Percentiles rank a stretch among this genome's conserved stretches.
Evolutionary conservation across 2,113 vertebrate species (phyloP).

Genomic region (Axis porcinus): DNA sequence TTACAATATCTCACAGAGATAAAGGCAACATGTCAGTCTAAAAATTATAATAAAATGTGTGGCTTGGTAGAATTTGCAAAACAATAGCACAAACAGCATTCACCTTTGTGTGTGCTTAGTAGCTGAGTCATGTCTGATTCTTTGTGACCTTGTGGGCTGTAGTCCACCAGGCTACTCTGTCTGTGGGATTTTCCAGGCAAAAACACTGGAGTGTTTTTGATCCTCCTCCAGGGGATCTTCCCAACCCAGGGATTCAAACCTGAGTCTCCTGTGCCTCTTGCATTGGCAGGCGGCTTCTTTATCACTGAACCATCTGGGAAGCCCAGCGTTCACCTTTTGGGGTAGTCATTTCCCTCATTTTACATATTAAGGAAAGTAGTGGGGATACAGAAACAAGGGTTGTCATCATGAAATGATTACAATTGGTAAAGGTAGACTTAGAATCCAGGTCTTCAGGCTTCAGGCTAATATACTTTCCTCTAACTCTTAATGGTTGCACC

Average conservation of each 20-base stretch:
- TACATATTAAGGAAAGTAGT: background rate
- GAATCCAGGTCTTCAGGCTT: background rate
- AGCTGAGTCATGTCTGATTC: background rate
- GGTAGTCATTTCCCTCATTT: background rate
- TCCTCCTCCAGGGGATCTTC: background rate
- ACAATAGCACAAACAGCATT: background rate
- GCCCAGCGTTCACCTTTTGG: background rate
- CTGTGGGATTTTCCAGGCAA: background rate
- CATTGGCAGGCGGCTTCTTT: background rate
- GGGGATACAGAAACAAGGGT: background rate
- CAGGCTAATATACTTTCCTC: background rate
- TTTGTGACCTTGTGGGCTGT: background rate
- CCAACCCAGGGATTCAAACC: background rate
- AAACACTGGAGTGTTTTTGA: background rate
- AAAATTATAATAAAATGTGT: background rate
- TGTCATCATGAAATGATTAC: background rate
- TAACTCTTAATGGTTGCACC: background rate
- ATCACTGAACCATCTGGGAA: background rate
- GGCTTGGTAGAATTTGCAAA: background rate
- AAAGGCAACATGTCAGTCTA: background rate
- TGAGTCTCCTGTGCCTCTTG: background rate
- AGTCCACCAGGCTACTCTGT: background rate
- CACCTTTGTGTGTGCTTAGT: background rate
- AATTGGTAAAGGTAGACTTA: background rate
- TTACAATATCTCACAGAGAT: background rate